These are phyloP conservation scores for Phenganax subtilis DNA, from an alignment of 92 coral and sea anemone species.

Conservation along the genomic window DNA sequence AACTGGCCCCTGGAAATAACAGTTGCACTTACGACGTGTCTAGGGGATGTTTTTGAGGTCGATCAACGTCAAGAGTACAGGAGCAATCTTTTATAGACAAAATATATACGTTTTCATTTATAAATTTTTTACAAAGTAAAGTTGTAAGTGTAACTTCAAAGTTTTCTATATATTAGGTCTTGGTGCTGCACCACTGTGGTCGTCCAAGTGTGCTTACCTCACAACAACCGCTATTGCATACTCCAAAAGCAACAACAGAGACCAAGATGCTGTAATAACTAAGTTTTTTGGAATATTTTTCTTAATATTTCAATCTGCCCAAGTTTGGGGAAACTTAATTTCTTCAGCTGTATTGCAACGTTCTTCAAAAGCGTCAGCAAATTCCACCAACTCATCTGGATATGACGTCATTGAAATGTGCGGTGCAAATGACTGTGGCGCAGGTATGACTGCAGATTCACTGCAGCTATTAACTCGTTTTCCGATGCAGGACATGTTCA, in stretches of 20 bases:
- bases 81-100: no score
- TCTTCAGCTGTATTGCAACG: conserved; percentile 82
- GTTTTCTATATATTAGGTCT: conserved; percentile 46
- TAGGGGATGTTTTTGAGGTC: no score
- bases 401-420: conserved; percentile 59
- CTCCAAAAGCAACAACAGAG: conserved; percentile 60
- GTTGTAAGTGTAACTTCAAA: no score
- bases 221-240: conserved; percentile 87
- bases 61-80: no score
- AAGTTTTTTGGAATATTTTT: conserved; percentile 88
- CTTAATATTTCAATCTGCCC: conserved; percentile 92
- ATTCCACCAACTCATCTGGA: conserved; percentile 38
- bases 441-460: background rate
- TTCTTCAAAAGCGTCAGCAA: conserved; percentile 48
- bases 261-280: conserved; percentile 95
- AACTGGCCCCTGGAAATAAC: no score
- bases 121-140: no score
- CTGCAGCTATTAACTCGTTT: background rate
- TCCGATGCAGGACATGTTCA: no score
- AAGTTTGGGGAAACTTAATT: conserved; percentile 91
- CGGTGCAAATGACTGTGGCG: conserved; percentile 60
- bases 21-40: no score
- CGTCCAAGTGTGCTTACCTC: conserved; percentile 91
- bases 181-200: conserved; percentile 97
- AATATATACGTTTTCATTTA: no score